A percentile compares a stretch with the other conserved stretches of the same genome.
phyloP scores from a whole-genome alignment of 2,888 invertebrate genomes.

The Patella pellucida region DNA sequence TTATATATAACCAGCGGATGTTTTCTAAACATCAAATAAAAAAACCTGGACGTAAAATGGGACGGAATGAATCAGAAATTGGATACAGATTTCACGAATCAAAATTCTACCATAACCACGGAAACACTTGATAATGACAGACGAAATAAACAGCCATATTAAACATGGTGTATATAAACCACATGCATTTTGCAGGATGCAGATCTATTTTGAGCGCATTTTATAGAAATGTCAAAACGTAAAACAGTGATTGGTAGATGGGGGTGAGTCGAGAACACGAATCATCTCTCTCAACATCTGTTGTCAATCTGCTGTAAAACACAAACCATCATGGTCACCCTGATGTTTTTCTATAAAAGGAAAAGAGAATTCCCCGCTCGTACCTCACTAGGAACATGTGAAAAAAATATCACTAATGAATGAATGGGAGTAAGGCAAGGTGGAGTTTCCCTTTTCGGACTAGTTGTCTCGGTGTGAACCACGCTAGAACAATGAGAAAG shows the following conservation, averaged over 20 bases:
- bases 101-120: too few relatives aligned
- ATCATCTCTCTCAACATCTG: neutral
- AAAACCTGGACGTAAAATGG: too few relatives aligned
- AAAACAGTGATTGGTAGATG: neutral
- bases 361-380: neutral
- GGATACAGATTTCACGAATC: too few relatives aligned
- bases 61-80: too few relatives aligned
- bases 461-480: too few relatives aligned
- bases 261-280: neutral
- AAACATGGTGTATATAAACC: neutral
- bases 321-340: neutral
- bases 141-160: neutral
- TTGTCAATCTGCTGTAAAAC: neutral
- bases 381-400: neutral
- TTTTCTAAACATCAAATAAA: too few relatives aligned
- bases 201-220: neutral
- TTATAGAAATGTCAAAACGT: neutral
- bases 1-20: too few relatives aligned
- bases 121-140: too few relatives aligned
- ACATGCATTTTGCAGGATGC: neutral
- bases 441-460: conserved; percentile 1
- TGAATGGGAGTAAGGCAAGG: neutral
- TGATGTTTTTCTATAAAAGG: neutral
- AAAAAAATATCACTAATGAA: neutral
- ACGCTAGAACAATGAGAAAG: too few relatives aligned